phyloP scores from a whole-genome alignment of 2,888 invertebrate species.

The Cephus spinipes region DNA sequence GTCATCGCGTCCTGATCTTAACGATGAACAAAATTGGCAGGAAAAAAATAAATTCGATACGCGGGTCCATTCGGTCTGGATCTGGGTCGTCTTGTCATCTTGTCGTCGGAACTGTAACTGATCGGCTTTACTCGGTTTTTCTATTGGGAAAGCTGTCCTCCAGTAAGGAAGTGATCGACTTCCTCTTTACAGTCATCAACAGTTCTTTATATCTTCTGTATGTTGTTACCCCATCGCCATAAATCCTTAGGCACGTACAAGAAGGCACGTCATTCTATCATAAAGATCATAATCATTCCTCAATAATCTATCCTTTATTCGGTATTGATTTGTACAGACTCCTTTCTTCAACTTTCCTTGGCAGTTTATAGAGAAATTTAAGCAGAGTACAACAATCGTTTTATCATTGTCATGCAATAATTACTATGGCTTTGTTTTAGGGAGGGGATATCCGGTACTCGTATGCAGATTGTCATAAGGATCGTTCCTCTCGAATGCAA shows the following conservation, averaged over 20 bases:
- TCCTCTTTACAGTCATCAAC: not conserved
- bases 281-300: not conserved
- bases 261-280: not conserved
- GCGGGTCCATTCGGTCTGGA: not conserved
- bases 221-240: not conserved
- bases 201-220: not conserved
- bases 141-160: constrained; percentile 32
- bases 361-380: not conserved
- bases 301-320: not conserved
- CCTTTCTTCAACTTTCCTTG: not conserved
- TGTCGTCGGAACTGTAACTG: constrained; percentile 22
- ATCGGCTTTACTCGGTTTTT: constrained; percentile 29
- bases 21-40: not conserved
- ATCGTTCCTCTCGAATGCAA: not conserved
- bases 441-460: not conserved
- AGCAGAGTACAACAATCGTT: not conserved
- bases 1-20: not conserved
- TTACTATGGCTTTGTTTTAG: not conserved
- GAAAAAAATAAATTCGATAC: not conserved
- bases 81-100: constrained; percentile 2
- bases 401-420: too few relatives aligned
- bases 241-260: not conserved
- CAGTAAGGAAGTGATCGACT: constrained; percentile 26
- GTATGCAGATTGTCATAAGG: not conserved
- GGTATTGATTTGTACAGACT: not conserved